phyloP scores from a whole-genome alignment of 1,140 invertebrate species.

The Augochlora pura region DNA sequence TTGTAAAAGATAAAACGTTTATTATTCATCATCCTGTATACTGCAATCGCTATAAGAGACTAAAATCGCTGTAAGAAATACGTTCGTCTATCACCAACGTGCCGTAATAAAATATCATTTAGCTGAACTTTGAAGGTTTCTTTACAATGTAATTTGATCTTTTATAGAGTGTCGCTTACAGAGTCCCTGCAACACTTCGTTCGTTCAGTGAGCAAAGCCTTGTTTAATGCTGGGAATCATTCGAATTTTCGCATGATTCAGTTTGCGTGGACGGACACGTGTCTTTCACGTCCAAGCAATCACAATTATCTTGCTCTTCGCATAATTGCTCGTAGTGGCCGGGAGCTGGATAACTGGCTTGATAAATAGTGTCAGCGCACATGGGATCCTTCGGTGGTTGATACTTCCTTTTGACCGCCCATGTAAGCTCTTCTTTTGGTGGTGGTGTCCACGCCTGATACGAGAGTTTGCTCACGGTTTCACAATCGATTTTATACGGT shows the following conservation, averaged over 20 bases:
- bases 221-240: neutral
- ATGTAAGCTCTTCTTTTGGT: conserved; percentile 74
- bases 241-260: neutral
- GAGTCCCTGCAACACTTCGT: too few relatives aligned
- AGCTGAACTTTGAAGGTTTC: conserved; percentile 25
- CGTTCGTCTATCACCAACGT: conserved; percentile 56
- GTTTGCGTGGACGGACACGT: neutral
- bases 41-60: conserved; percentile 50
- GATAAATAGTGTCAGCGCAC: conserved; percentile 77
- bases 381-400: conserved; percentile 73
- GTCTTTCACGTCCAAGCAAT: neutral
- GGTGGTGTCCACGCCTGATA: conserved; percentile 77
- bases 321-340: conserved; percentile 74
- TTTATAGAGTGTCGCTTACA: too few relatives aligned
- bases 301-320: neutral
- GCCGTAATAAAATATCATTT: conserved; percentile 54
- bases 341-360: conserved; percentile 78
- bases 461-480: conserved; percentile 83
- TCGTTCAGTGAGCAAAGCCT: too few relatives aligned
- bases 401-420: conserved; percentile 75
- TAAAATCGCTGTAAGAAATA: conserved; percentile 38
- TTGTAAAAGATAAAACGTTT: conserved; percentile 48
- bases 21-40: conserved; percentile 45
- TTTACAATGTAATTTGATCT: neutral
- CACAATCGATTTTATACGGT: conserved; percentile 80